Conservation (phyloP, 2,888 invertebrate species). For the Drosophila atripex region DNA sequence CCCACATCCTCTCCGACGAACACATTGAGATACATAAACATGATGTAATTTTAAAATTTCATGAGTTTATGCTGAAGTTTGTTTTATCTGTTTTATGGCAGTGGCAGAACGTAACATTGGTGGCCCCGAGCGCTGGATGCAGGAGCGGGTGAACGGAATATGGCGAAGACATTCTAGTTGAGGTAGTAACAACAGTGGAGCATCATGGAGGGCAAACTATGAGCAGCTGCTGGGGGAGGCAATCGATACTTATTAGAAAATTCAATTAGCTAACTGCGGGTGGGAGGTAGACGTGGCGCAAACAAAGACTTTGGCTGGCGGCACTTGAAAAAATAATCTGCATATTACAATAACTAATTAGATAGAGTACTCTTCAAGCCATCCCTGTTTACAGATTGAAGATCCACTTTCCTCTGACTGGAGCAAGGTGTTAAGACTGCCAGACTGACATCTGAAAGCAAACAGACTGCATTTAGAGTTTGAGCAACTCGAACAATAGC, state of each 20-base stretch:
- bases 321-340: constrained; percentile 5
- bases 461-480: constrained; percentile 28
- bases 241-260: constrained; percentile 37
- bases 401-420: background rate
- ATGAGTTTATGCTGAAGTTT: constrained; percentile 48
- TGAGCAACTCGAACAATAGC: constrained; percentile 12
- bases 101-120: background rate
- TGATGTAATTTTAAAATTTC: constrained; percentile 52
- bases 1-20: constrained; percentile 6
- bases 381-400: background rate
- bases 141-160: background rate
- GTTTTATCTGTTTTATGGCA: constrained; percentile 45
- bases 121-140: constrained; percentile 2
- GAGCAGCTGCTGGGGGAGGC: constrained; percentile 22
- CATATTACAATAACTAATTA: background rate
- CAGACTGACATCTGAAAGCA: constrained; percentile 13
- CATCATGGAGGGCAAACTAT: constrained; percentile 5
- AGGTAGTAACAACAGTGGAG: constrained; percentile 4
- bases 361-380: background rate
- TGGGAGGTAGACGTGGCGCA: constrained; percentile 6
- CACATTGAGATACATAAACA: constrained; percentile 33
- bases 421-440: background rate
- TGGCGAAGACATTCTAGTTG: background rate
- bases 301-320: background rate
- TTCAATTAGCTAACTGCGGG: constrained; percentile 51